phyloP scores from a whole-genome alignment of 2,888 invertebrate genomes.

The Machimus atricapillus region DNA sequence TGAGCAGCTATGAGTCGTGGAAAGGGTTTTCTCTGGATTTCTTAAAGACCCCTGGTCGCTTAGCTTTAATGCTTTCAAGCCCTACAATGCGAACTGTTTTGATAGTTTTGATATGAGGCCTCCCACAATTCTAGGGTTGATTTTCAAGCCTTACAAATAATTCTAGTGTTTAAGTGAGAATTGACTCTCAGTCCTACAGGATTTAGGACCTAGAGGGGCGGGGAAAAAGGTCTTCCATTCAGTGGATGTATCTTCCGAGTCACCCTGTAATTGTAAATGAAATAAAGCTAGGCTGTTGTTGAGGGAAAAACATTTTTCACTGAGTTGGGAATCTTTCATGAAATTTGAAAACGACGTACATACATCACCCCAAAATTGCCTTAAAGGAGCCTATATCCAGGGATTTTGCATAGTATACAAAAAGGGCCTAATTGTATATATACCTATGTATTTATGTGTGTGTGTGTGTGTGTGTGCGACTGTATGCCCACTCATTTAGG shows the following conservation, averaged over 20 bases:
- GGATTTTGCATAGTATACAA: background rate
- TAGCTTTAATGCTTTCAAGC: background rate
- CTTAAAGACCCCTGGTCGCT: background rate
- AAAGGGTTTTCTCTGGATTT: background rate
- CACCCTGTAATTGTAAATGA: background rate
- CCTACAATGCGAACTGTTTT: background rate
- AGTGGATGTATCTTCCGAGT: background rate
- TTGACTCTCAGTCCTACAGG: background rate
- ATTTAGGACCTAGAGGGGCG: background rate
- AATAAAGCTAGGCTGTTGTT: background rate
- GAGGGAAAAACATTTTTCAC: background rate
- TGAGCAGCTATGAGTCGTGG: background rate
- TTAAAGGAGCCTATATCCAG: background rate
- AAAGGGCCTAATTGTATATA: background rate
- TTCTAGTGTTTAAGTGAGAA: background rate
- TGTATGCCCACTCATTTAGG: background rate
- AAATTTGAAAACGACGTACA: background rate
- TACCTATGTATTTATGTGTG: too few species aligned
- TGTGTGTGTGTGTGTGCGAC: background rate
- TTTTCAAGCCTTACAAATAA: background rate
- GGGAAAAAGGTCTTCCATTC: background rate
- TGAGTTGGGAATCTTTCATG: background rate
- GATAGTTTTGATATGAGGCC: background rate
- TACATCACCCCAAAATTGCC: background rate
- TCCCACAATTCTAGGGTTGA: background rate